These are phyloP conservation scores for Diarsia brunnea DNA, from an alignment of 2,888 invertebrate genomes.

Conservation along the genomic window DNA sequence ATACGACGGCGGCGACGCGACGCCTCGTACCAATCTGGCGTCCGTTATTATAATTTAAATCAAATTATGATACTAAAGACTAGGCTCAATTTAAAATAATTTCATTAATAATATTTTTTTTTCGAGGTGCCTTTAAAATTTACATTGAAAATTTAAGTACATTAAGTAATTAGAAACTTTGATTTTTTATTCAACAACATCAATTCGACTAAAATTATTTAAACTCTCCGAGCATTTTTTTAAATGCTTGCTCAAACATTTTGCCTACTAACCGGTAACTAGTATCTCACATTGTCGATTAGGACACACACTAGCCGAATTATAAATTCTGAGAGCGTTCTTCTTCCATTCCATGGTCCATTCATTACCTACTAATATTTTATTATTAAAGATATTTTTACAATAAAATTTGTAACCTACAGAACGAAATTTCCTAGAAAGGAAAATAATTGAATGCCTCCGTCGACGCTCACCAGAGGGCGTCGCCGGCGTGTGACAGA, in stretches of 20 bases:
- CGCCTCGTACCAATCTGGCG: conserved; percentile 74
- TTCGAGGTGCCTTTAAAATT: conserved; percentile 88
- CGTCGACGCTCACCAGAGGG: conserved; percentile 61
- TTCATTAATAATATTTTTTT: conserved; percentile 82
- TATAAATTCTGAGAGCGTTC: conserved; percentile 88
- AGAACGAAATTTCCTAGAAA: conserved; percentile 89
- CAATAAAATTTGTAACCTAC: conserved; percentile 90
- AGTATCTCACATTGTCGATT: conserved; percentile 78
- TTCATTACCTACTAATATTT: conserved; percentile 84
- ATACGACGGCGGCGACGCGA: no score
- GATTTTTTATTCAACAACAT: conserved; percentile 89
- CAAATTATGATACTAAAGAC: conserved; percentile 89
- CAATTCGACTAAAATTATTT: conserved; percentile 89
- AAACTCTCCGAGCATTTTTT: conserved; percentile 87
- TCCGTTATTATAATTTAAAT: conserved; percentile 77
- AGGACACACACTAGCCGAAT: conserved; percentile 85
- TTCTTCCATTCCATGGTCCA: conserved; percentile 87
- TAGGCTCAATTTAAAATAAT: conserved; percentile 88
- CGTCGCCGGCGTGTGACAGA: conserved; percentile 71
- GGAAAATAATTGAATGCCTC: conserved; percentile 75
- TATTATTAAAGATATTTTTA: conserved; percentile 85
- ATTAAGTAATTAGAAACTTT: conserved; percentile 89
- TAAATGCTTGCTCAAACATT: conserved; percentile 90
- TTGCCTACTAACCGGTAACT: conserved; percentile 87
- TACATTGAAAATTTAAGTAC: conserved; percentile 90